Percentiles rank a stretch among this genome's conserved stretches.
These are phyloP conservation scores for Gastrophysa polygoni DNA, from an alignment of 2,888 invertebrate species.

Conservation along the genomic window DNA sequence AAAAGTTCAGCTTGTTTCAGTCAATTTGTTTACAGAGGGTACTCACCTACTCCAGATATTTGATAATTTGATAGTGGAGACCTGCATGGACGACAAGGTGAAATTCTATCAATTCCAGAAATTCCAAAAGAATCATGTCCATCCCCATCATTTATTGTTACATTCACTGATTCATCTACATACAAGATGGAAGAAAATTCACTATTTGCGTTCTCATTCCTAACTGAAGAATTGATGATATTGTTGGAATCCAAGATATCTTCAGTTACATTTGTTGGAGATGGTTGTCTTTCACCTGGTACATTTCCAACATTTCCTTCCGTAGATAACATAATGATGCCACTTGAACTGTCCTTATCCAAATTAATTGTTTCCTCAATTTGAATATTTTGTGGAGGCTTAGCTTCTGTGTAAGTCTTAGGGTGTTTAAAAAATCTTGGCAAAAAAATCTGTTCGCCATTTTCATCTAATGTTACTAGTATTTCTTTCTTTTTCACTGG, in stretches of 20 bases:
- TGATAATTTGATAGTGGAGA: slow-evolving; percentile 4
- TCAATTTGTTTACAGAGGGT: too few relatives aligned
- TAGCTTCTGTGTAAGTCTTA: not conserved
- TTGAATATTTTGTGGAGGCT: not conserved
- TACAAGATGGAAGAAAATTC: not conserved
- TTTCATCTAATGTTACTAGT: not conserved
- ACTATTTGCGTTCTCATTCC: not conserved
- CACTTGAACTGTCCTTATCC: too few relatives aligned
- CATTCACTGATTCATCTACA: not conserved
- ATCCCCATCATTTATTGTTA: not conserved
- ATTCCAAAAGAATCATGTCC: not conserved
- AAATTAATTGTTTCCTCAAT: too few relatives aligned
- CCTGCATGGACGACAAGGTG: not conserved
- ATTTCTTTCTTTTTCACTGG: not conserved
- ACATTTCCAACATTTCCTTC: not conserved
- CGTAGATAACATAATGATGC: too few relatives aligned
- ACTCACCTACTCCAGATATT: slow-evolving; percentile 26
- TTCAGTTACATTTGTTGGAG: not conserved
- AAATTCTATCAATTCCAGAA: slow-evolving; percentile 12
- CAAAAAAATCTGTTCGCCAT: not conserved
- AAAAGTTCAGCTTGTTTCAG: too few relatives aligned
- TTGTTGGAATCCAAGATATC: not conserved
- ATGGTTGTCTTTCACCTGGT: not conserved
- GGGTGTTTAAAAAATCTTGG: not conserved
- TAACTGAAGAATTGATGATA: not conserved